Percentiles rank a stretch among this genome's conserved stretches.
phyloP scores from a whole-genome alignment of 2,797 vertebrate genomes.

The Acomys russatus region DNA sequence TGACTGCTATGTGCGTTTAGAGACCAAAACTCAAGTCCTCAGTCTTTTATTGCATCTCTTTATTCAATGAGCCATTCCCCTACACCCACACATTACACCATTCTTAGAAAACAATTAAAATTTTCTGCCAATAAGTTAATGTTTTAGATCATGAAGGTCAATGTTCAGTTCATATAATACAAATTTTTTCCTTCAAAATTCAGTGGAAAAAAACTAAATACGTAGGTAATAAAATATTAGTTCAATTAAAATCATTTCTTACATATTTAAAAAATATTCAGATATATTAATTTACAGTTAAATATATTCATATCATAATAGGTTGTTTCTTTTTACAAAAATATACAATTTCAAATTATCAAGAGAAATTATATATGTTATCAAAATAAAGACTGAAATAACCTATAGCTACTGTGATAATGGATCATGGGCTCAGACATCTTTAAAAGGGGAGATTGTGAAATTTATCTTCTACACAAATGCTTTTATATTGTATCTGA shows the following conservation, averaged over 20 bases:
- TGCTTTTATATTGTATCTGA: background rate
- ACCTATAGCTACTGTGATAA: constrained; percentile 59
- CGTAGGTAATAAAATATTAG: background rate
- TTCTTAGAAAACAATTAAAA: constrained; percentile 14
- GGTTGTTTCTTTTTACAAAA: constrained; percentile 31
- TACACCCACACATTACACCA: rapidly evolving
- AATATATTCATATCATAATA: background rate
- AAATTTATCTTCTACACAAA: background rate
- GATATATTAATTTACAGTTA: background rate
- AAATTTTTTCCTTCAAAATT: background rate
- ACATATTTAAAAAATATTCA: background rate
- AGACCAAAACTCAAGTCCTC: background rate
- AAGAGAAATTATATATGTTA: background rate
- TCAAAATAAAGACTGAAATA: constrained; percentile 67
- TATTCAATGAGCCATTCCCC: background rate
- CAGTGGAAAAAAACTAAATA: background rate
- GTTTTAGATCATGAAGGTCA: background rate
- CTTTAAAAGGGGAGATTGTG: background rate
- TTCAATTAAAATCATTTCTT: background rate
- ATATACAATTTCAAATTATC: background rate
- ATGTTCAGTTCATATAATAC: background rate
- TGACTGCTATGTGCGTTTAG: background rate
- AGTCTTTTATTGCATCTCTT: background rate
- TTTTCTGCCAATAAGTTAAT: background rate
- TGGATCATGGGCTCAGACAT: constrained; percentile 27